Base-by-base conservation (phyloP, 1,140 invertebrate species). In the Bombyx mandarina region DNA sequence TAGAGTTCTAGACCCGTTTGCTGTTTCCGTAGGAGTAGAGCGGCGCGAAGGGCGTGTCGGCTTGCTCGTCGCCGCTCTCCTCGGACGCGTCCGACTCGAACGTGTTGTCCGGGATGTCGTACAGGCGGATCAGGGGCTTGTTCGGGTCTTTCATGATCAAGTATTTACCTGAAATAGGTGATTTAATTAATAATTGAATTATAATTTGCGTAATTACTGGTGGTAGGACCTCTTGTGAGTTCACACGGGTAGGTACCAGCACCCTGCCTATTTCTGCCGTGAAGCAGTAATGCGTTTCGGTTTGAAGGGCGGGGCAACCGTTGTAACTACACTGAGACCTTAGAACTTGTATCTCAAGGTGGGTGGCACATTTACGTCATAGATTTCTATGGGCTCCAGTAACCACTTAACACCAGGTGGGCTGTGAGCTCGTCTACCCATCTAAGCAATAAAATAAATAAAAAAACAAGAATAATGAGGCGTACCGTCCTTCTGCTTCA, bases 61-160 rank as follows among this genome's bases (percentile, higher is more conserved):
- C 88, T 18, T 91, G 92, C 47, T 96, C 94, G 63, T 97, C 96
- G 35, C 96, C 95, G 52, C 95, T 95, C 50, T 96, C 95, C 45
- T 98, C 96, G 9, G 97, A 96, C 50, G 95, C 97, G 79, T 99
- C 97, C n/a, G 96, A 97, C 78, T 99, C 97, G 88, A 99, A 99
- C 3, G 97, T 98, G 80, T 98, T 98, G 88, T 99, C 97, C 46
- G 98, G 98, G 76, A 99, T 98, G 87, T 98, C 96, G 76, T 99
- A 99, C 54, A 99, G 90, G 62, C 97, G 93, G 69, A 99, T 97
- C 89, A 99, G 93, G 3, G 96, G 96, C 93, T 99, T 99, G 85
- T 98, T 99, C 1, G 98, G 99, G 89, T 99, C 98, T 86, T 99
- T 99, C 95, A 99, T 97, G 61, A 99, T 97, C 56, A 99, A 90